Base-by-base conservation (phyloP, 2,888 invertebrate genomes). In the Philaethria dido region DNA sequence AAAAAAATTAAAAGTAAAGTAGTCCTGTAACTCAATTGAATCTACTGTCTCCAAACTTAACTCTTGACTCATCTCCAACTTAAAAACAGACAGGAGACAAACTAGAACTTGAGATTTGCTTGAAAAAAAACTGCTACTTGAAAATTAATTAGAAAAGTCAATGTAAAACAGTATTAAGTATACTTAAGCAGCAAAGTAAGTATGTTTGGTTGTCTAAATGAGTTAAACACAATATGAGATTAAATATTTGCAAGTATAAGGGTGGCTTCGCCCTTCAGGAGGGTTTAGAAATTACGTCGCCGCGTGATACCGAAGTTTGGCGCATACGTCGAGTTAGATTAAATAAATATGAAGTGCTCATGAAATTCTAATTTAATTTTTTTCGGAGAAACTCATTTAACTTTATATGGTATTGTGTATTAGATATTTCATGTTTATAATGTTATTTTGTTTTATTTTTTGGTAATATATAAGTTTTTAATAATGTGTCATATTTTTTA, bases 321-420 rank as follows among this genome's bases (percentile, higher is more conserved):
- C 66, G 71, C 70, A 66, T 48, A 67, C 48, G 63, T 54, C 69
- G 72, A 64, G 72, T 78, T 77, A 84, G 85, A 88, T 86, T 88
- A 88, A 86, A 88, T 85, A 82, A 71, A 71, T 61, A 68, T 83
- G 79, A 83, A 80, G 72, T 75, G 74, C 87, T 89, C 88, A 89
- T 89, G 89, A 90, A 89, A 90, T 89, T 89, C 87, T 89, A 91
- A 89, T 89, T 89, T 89, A 87, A 89, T 90, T 89, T 89, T 81
- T 78, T 79, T 77, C 73, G 64, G 74, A 65, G 78, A 73, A 77
- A 80, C 70, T 74, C 42, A 65, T 52, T 33, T 42, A 14, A 16
- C 11, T 76, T 72, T 73, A 73, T 76, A 79, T 79, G 70, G 76
- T 74, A 78, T 79, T 80, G 74, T 77, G 75, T 47, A 29, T 62